Percentiles rank a stretch among this genome's conserved stretches.
These are phyloP conservation scores for Scartelaos histophorus DNA, from an alignment of 2,113 vertebrate species.

Conservation along the genomic window DNA sequence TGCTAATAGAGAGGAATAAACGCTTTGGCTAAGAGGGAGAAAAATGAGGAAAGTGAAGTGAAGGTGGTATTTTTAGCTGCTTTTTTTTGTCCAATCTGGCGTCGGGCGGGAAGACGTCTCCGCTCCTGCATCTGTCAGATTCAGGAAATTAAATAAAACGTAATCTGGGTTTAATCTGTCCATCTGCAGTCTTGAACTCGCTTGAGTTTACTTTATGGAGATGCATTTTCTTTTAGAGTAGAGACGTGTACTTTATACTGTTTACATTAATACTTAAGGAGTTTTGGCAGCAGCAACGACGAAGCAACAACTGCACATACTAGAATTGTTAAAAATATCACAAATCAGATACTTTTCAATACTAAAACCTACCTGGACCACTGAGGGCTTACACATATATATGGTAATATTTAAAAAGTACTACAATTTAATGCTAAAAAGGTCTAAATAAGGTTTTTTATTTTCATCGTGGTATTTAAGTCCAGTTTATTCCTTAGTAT, in stretches of 20 bases:
- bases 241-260: not conserved
- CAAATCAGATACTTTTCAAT: too few relatives aligned
- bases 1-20: constrained; percentile 36
- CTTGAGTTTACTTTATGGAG: not conserved
- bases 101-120: constrained; percentile 28
- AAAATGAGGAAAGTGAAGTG: not conserved
- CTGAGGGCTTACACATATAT: too few relatives aligned
- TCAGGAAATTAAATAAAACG: constrained; percentile 34
- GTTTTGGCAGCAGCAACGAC: too few relatives aligned
- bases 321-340: too few relatives aligned
- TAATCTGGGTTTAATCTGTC: constrained; percentile 63
- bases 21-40: not conserved
- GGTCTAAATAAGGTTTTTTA: too few relatives aligned
- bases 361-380: too few relatives aligned
- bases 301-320: too few relatives aligned
- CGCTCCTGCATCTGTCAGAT: constrained; percentile 38
- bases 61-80: constrained; percentile 66
- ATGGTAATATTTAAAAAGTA: too few relatives aligned
- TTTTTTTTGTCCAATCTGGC: constrained; percentile 61
- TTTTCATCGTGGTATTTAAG: too few relatives aligned
- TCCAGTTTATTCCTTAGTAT: too few relatives aligned
- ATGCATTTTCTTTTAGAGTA: not conserved
- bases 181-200: constrained; percentile 39
- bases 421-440: too few relatives aligned
- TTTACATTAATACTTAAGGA: not conserved